Percentiles rank a stretch among this genome's conserved stretches.
These are phyloP conservation scores for Magallana angulata DNA, from an alignment of 1,140 invertebrate species.

Conservation along the genomic window DNA sequence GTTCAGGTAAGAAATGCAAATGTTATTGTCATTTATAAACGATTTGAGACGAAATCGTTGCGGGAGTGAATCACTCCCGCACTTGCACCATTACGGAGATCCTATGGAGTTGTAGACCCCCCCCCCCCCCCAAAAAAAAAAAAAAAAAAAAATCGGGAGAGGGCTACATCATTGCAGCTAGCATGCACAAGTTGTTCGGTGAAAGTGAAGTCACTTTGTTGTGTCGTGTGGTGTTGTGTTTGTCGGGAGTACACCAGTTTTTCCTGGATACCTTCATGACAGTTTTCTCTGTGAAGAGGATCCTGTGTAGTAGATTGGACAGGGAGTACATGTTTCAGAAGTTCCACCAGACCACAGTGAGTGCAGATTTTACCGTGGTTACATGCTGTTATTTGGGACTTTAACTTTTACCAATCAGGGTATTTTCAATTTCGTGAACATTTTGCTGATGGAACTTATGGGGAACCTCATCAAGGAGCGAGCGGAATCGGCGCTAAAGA, in stretches of 20 bases:
- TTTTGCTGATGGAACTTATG: neutral
- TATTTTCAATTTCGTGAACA: neutral
- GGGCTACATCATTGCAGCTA: no score
- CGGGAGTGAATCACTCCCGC: no score
- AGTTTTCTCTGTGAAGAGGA: neutral
- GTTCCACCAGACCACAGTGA: neutral
- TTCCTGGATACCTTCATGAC: neutral
- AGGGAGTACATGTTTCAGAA: neutral
- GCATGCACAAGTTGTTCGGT: neutral
- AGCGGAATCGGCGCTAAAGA: neutral
- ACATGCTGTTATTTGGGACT: no score
- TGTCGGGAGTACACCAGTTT: neutral
- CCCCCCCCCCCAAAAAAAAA: no score
- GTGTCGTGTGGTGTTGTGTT: neutral
- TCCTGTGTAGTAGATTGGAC: neutral
- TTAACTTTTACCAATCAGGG: neutral
- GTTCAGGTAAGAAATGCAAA: no score
- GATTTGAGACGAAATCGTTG: no score
- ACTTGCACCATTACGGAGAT: no score
- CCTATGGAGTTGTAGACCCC: no score
- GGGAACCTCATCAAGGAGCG: neutral
- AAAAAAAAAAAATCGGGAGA: no score
- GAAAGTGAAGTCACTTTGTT: neutral
- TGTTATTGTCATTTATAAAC: no score
- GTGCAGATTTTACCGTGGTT: neutral